Evolutionary conservation across 1,140 invertebrate genomes (phyloP), one percentile per base, ranked within the genome.

Genomic region (Whitmania pigra): DNA sequence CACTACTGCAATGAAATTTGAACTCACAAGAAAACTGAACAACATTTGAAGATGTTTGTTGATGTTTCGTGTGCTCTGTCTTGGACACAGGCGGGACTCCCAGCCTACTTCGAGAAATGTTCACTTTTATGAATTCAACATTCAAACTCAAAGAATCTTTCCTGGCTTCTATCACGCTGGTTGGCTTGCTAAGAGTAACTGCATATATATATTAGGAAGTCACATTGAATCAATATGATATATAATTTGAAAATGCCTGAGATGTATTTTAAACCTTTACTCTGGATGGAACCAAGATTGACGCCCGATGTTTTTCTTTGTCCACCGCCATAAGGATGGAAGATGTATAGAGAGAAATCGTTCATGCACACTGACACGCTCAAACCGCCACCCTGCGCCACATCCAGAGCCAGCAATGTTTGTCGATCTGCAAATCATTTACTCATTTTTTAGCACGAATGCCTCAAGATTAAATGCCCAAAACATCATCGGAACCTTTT

Each of bases 321-420:
- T 18, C 76, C 77, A 0, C 78, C 80, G 4, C 94, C 93, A 80
- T 96, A 97, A 0, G 94, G 94, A 85, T 98, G 94, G 83, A 97
- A 97, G 74, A 98, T 94, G 81, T 94, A 95, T 0, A 98, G 88
- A 0, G 93, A 96, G 81, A 98, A 98, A 81, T 97, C 93, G 0
- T 92, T 91, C 69, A 98, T 83, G 78, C 91, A 94, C 5, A 92
- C 93, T 0, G 93, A 97, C 0, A 97, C 91, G 80, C 92, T 95
- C 0, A 94, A 82, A 6, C 92, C 92, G 53, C 92, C 92, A 73
- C 89, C 88, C 0, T 75, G 57, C 13, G 71, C 72, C 15, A 53
- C 60, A 0, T 53, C 40, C 22, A 36, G 22, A 13, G 22, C 7
- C 43, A 49, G 49, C 36, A 53, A 49, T 11, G 9, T 17, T 49